phyloP scores from a whole-genome alignment of 2,113 vertebrate species.

The Natator depressus region DNA sequence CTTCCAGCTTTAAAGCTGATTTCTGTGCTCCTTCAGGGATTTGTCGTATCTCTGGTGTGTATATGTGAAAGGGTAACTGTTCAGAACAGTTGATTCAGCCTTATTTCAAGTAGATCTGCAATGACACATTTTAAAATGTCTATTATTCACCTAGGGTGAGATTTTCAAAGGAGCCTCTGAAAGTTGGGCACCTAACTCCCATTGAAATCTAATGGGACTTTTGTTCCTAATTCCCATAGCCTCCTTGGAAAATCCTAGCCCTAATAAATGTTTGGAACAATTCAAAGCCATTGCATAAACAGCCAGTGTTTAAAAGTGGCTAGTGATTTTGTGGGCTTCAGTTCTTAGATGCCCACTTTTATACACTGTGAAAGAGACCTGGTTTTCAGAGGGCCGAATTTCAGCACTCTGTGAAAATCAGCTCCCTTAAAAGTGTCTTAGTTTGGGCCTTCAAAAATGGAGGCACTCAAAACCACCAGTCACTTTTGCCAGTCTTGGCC shows the following conservation, averaged over 20 bases:
- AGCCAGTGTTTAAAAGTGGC: neutral
- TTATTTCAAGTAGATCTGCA: neutral
- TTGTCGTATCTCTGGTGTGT: rapidly evolving
- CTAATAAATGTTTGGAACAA: conserved; percentile 7
- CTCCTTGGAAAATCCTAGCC: neutral
- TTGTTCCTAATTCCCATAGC: neutral
- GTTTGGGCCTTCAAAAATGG: rapidly evolving
- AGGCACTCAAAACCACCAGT: neutral
- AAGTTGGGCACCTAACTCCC: neutral
- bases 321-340: rapidly evolving
- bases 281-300: neutral
- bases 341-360: neutral
- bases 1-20: neutral
- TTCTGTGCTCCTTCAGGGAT: neutral
- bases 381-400: neutral
- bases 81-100: neutral
- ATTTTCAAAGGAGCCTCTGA: conserved; percentile 53
- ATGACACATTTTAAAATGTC: neutral
- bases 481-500: neutral
- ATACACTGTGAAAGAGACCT: neutral
- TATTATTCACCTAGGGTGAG: conserved; percentile 16
- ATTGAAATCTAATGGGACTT: conserved; percentile 37
- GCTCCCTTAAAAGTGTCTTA: rapidly evolving
- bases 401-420: neutral
- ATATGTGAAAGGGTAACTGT: neutral